Percentiles rank a stretch among this genome's conserved stretches.
These are phyloP conservation scores for Tetheella fluctuosa DNA, from an alignment of 2,888 invertebrate genomes.

Conservation along the genomic window DNA sequence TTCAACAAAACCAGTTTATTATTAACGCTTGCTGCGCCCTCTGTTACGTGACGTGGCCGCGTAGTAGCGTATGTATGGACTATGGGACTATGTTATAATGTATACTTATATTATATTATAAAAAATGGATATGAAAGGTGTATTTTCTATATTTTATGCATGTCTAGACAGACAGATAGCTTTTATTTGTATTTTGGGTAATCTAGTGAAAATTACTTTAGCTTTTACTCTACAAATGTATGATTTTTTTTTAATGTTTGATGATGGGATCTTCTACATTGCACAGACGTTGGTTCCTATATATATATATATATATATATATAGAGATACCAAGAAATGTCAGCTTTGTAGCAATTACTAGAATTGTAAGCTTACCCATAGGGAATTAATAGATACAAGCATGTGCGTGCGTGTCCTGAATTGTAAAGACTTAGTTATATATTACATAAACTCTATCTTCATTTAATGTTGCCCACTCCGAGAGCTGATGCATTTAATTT, in stretches of 20 bases:
- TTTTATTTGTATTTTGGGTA: not conserved
- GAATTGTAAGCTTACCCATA: constrained; percentile 32
- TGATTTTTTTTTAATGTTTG: too few species aligned
- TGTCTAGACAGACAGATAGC: not conserved
- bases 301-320: too few species aligned
- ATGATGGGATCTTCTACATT: too few species aligned
- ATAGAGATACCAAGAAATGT: not conserved
- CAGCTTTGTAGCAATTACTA: constrained; percentile 33
- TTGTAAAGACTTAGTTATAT: not conserved
- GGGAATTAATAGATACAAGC: constrained; percentile 21
- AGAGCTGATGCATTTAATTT: constrained; percentile 11
- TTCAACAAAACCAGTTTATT: not conserved
- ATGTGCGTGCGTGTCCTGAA: not conserved
- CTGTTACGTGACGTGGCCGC: not conserved
- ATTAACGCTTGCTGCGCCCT: not conserved
- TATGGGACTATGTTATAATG: not conserved
- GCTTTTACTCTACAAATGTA: not conserved
- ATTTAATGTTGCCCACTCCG: not conserved
- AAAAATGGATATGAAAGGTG: not conserved
- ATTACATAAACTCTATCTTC: constrained; percentile 3
- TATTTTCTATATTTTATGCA: not conserved
- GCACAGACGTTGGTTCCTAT: too few species aligned
- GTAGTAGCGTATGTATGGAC: not conserved
- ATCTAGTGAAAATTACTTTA: not conserved
- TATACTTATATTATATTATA: too few species aligned